These are phyloP conservation scores for Megamerina dolium DNA, from an alignment of 2,888 invertebrate genomes.

Conservation along the genomic window DNA sequence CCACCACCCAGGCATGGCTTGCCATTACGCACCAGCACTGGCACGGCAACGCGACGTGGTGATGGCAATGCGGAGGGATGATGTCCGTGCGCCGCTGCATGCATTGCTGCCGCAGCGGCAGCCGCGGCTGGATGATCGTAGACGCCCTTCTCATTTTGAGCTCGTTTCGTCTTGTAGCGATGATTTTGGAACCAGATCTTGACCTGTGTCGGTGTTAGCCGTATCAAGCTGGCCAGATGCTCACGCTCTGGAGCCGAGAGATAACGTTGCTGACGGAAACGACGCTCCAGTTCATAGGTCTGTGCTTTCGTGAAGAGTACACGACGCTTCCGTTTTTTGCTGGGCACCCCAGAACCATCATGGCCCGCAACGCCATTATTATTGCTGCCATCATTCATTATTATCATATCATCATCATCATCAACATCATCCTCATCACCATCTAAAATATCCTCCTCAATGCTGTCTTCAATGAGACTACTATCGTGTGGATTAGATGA, in stretches of 20 bases:
- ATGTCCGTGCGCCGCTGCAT: slow-evolving; percentile 36
- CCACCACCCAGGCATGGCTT: slow-evolving; percentile 80
- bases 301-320: slow-evolving; percentile 97
- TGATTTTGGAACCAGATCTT: slow-evolving; percentile 99
- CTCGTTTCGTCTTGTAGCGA: slow-evolving; percentile 97
- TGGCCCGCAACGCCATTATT: slow-evolving; percentile 40
- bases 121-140: slow-evolving; percentile 52
- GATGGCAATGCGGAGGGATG: slow-evolving; percentile 62
- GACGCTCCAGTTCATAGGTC: slow-evolving; percentile 89
- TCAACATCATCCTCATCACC: slow-evolving; percentile 52
- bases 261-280: slow-evolving; percentile 94
- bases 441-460: slow-evolving; percentile 51
- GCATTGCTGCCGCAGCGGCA: slow-evolving; percentile 32
- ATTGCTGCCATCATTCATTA: slow-evolving; percentile 56
- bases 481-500: slow-evolving; percentile 40
- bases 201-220: slow-evolving; percentile 94
- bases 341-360: slow-evolving; percentile 52
- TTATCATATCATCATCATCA: slow-evolving; percentile 50
- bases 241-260: slow-evolving; percentile 96
- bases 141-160: slow-evolving; percentile 85
- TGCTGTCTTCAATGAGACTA: slow-evolving; percentile 43
- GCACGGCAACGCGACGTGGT: slow-evolving; percentile 88
- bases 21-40: slow-evolving; percentile 89
- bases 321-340: slow-evolving; percentile 89
- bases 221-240: slow-evolving; percentile 89